Conservation (phyloP, 2,888 invertebrate species). For the Tetragnatha montana region DNA sequence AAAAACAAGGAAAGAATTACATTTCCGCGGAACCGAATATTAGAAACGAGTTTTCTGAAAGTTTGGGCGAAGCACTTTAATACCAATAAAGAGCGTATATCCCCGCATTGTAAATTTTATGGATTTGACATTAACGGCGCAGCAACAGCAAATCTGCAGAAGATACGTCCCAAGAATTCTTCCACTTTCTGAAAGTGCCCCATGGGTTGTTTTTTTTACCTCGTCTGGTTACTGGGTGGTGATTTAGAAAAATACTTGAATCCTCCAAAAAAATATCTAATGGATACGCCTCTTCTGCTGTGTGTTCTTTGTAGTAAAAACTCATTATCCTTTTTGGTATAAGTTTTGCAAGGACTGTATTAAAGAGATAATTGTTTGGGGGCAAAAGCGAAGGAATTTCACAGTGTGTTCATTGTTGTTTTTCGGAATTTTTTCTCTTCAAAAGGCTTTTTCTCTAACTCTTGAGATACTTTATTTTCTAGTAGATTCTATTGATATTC, state of each 20-base stretch:
- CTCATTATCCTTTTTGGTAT: not conserved
- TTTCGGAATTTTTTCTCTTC: not conserved
- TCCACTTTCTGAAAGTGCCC: not conserved
- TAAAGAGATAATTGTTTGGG: not conserved
- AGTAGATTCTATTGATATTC: not conserved
- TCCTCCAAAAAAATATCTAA: not conserved
- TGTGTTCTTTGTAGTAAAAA: not conserved
- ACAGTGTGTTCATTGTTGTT: not conserved
- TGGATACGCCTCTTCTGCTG: not conserved
- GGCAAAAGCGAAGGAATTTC: not conserved
- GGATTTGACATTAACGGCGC: slow-evolving; percentile 9
- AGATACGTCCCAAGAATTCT: not conserved
- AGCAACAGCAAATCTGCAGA: not conserved
- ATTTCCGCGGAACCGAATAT: not conserved
- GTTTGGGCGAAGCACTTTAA: not conserved
- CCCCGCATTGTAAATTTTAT: slow-evolving; percentile 21
- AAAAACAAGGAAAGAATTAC: not conserved
- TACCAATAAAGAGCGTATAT: slow-evolving; percentile 5
- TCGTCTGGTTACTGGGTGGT: not conserved
- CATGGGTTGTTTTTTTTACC: not conserved
- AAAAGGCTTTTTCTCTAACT: not conserved
- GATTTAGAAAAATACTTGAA: slow-evolving; percentile 19
- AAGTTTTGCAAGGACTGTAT: not conserved
- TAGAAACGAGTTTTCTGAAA: not conserved
- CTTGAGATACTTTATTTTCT: not conserved